Conservation (phyloP, 2,113 vertebrate genomes). For the Atlantisia rogersi region DNA sequence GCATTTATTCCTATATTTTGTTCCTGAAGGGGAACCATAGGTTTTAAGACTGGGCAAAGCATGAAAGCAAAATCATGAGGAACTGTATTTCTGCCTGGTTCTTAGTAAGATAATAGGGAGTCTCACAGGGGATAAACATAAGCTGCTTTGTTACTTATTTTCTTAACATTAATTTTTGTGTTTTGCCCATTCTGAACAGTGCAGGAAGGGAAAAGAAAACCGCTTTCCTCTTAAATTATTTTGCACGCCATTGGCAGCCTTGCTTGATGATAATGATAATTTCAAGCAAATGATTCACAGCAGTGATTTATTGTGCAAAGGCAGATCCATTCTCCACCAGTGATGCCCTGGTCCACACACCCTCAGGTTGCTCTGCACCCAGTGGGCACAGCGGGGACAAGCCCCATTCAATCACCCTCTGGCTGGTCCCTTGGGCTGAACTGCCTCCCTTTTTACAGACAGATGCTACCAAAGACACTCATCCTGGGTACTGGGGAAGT, state of each 20-base stretch:
- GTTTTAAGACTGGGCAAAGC: slow-evolving; percentile 4
- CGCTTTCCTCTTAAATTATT: not conserved
- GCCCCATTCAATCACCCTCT: rapidly evolving
- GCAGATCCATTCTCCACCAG: not conserved
- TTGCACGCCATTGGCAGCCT: not conserved
- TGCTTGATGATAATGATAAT: not conserved
- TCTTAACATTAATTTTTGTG: not conserved
- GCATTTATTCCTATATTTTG: not conserved
- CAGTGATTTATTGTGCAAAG: not conserved
- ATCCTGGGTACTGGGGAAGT: rapidly evolving
- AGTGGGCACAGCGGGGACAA: rapidly evolving
- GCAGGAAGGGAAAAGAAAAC: not conserved
- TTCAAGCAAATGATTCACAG: not conserved
- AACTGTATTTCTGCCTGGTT: not conserved
- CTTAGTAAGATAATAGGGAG: not conserved
- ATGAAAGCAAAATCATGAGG: slow-evolving; percentile 30
- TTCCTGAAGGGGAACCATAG: not conserved
- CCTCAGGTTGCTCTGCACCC: rapidly evolving
- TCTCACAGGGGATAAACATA: not conserved
- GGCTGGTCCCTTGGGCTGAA: rapidly evolving
- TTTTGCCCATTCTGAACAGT: not conserved
- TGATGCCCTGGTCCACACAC: not conserved
- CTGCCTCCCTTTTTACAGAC: not conserved
- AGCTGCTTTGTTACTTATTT: slow-evolving; percentile 30
- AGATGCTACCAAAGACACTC: not conserved